phyloP scores from a whole-genome alignment of 1,140 invertebrate species.

The Hestina assimilis region DNA sequence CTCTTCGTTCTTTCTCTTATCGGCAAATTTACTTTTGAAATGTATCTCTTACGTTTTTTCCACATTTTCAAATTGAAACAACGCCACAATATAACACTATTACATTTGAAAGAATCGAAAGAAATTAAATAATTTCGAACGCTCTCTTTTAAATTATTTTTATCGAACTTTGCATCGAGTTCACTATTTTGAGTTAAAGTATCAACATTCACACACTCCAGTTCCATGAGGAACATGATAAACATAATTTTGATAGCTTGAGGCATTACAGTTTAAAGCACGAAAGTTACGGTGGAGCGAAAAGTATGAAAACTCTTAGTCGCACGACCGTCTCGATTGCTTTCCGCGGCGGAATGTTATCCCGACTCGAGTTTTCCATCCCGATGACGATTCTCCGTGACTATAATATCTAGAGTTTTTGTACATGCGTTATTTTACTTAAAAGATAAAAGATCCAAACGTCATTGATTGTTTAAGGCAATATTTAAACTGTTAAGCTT shows the following conservation, averaged over 20 bases:
- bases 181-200: slow-evolving; percentile 14
- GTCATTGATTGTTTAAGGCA: no score
- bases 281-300: slow-evolving; percentile 1
- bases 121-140: slow-evolving; percentile 18
- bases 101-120: slow-evolving; percentile 16
- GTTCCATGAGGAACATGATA: slow-evolving; percentile 40
- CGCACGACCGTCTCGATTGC: slow-evolving; percentile 45
- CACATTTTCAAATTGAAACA: slow-evolving; percentile 53
- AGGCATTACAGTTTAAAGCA: slow-evolving; percentile 33
- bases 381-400: no score
- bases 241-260: slow-evolving; percentile 40
- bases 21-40: not conserved
- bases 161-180: slow-evolving; percentile 6
- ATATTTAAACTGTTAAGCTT: no score
- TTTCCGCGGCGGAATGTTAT: slow-evolving; percentile 49
- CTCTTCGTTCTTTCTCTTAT: slow-evolving; percentile 7
- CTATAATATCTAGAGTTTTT: no score
- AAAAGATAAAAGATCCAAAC: not conserved
- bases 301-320: slow-evolving; percentile 8
- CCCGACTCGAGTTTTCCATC: slow-evolving; percentile 5
- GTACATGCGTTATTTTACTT: slow-evolving; percentile 8
- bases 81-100: slow-evolving; percentile 20
- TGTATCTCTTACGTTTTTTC: slow-evolving; percentile 56
- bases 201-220: slow-evolving; percentile 40
- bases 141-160: slow-evolving; percentile 18